Percentiles rank a stretch among this genome's conserved stretches.
Conservation (phyloP, 2,113 vertebrate species). For the Microcebus ravelobensis region DNA sequence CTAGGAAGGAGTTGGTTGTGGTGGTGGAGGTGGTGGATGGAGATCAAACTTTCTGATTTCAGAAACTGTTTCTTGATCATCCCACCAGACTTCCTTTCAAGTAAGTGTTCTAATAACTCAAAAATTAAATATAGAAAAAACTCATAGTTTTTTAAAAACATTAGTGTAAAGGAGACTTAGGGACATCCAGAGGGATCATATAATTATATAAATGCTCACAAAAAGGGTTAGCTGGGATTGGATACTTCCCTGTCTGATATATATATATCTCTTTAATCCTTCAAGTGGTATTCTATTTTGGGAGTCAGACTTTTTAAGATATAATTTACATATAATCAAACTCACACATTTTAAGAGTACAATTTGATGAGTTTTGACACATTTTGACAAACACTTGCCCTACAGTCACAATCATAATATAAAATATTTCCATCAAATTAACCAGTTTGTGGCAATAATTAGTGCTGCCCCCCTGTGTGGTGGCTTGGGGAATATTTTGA, state of each 20-base stretch:
- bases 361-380: slow-evolving; percentile 3
- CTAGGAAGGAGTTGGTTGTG: neutral
- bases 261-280: neutral
- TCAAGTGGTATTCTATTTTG: neutral
- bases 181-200: neutral
- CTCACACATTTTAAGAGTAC: neutral
- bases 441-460: neutral
- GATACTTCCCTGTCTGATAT: neutral
- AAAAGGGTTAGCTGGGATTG: neutral
- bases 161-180: neutral
- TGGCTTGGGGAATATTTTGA: neutral
- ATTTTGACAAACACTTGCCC: neutral
- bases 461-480: neutral
- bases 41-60: neutral
- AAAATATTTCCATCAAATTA: neutral
- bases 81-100: neutral
- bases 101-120: slow-evolving; percentile 4
- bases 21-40: neutral
- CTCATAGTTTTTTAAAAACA: neutral
- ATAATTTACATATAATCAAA: slow-evolving; percentile 4
- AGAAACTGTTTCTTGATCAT: neutral
- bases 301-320: neutral
- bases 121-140: neutral
- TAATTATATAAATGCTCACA: neutral
- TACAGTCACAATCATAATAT: neutral